These are phyloP conservation scores for Periplaneta americana DNA, from an alignment of 1,140 invertebrate genomes.

Conservation along the genomic window DNA sequence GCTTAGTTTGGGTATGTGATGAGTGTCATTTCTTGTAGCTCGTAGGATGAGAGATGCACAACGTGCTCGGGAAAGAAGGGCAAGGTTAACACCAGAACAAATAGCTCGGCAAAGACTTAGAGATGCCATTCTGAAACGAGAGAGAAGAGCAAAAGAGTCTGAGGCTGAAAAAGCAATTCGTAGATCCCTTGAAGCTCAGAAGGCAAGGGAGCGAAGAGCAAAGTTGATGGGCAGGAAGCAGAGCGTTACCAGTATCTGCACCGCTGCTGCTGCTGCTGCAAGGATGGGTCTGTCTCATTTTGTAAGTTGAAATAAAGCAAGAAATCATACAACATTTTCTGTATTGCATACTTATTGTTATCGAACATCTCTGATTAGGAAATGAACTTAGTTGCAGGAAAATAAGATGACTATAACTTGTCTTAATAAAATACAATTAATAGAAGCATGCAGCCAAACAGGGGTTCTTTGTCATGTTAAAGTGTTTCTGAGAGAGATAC, in stretches of 20 bases:
- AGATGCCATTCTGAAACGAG: slow-evolving; percentile 8
- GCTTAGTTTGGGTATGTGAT: neutral
- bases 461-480: no score
- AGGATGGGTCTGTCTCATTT: neutral
- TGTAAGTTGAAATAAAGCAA: neutral
- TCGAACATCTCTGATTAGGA: no score
- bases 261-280: neutral
- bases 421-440: no score
- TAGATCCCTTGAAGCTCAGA: slow-evolving; percentile 3
- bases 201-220: slow-evolving; percentile 8
- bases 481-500: no score
- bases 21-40: slow-evolving; percentile 1
- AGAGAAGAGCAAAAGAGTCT: neutral
- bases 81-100: slow-evolving; percentile 1
- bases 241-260: neutral
- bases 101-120: neutral
- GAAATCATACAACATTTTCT: no score
- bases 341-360: no score
- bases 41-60: slow-evolving; percentile 2
- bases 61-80: slow-evolving; percentile 1
- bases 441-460: no score
- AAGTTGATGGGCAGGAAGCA: neutral
- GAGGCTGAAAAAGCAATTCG: slow-evolving; percentile 6
- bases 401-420: no score
- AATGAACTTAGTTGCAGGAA: no score